phyloP scores from a whole-genome alignment of 2,888 invertebrate genomes.

The Andrena dorsata region DNA sequence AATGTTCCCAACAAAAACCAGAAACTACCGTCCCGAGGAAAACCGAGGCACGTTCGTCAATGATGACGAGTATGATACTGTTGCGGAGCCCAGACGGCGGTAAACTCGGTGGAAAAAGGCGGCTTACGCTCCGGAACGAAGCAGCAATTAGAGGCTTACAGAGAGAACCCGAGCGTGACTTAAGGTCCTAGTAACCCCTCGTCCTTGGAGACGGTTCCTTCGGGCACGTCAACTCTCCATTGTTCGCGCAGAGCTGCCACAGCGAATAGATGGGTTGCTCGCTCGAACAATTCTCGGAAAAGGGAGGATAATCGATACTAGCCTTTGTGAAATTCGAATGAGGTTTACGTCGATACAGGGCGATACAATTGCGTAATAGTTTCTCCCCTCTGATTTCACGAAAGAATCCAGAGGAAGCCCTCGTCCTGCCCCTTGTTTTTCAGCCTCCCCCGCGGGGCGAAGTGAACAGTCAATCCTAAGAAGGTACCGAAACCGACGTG shows the following conservation, averaged over 20 bases:
- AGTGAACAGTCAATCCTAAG: constrained; percentile 14
- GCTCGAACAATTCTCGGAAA: not conserved
- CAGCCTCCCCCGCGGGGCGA: not conserved
- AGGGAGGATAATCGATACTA: too few relatives aligned
- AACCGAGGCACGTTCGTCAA: constrained; percentile 31
- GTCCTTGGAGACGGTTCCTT: constrained; percentile 65
- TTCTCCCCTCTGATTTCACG: too few relatives aligned
- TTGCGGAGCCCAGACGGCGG: constrained; percentile 4
- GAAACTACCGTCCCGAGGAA: constrained; percentile 5
- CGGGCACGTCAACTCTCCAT: constrained; percentile 54
- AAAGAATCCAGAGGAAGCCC: too few relatives aligned
- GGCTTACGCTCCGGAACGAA: constrained; percentile 64
- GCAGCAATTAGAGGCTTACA: constrained; percentile 64
- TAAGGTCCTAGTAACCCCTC: constrained; percentile 69
- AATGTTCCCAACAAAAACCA: not conserved
- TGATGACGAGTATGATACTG: constrained; percentile 14
- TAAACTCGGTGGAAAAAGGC: constrained; percentile 24
- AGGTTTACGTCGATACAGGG: too few relatives aligned
- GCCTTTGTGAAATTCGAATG: too few relatives aligned
- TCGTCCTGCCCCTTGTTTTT: too few relatives aligned
- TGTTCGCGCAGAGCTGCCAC: constrained; percentile 42
- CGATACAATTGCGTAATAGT: too few relatives aligned
- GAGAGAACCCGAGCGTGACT: constrained; percentile 72
- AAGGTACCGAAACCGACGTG: constrained; percentile 33
- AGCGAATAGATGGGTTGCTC: not conserved